phyloP scores from a whole-genome alignment of 1,140 invertebrate genomes.

The Zeugodacus cucurbitae region DNA sequence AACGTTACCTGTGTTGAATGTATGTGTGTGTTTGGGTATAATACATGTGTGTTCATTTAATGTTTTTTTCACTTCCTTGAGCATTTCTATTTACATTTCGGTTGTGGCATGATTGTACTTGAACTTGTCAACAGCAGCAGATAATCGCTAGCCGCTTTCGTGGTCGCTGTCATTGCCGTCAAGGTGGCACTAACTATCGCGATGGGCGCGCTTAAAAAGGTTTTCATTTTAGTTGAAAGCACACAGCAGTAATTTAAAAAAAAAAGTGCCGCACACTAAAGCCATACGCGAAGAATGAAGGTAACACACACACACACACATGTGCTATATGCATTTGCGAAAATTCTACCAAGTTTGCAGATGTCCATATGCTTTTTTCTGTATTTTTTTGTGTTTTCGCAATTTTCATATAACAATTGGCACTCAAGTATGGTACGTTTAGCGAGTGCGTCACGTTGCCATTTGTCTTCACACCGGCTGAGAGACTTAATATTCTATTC shows the following conservation, averaged over 20 bases:
- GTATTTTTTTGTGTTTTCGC: not conserved
- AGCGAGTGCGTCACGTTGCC: not conserved
- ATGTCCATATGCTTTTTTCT: not conserved
- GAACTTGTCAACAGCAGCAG: not conserved
- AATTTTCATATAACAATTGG: not conserved
- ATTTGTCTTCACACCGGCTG: not conserved
- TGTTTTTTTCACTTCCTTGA: not conserved
- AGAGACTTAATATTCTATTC: not conserved
- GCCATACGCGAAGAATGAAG: not conserved
- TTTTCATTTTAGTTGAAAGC: not conserved
- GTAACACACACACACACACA: too few relatives aligned
- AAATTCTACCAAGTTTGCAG: not conserved
- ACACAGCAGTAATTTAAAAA: not conserved
- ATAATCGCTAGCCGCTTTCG: not conserved
- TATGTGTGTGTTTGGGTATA: not conserved
- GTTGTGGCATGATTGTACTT: slow-evolving; percentile 28
- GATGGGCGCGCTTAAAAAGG: not conserved
- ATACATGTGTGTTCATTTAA: not conserved
- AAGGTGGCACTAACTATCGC: not conserved
- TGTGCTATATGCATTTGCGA: not conserved
- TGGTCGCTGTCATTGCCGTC: not conserved
- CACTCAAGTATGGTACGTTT: not conserved
- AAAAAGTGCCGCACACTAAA: not conserved
- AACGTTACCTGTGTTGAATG: not conserved
- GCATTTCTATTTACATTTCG: not conserved